A percentile compares a stretch with the other conserved stretches of the same genome.
These are phyloP conservation scores for Todus mexicanus DNA, from an alignment of 2,797 vertebrate species.

Conservation along the genomic window DNA sequence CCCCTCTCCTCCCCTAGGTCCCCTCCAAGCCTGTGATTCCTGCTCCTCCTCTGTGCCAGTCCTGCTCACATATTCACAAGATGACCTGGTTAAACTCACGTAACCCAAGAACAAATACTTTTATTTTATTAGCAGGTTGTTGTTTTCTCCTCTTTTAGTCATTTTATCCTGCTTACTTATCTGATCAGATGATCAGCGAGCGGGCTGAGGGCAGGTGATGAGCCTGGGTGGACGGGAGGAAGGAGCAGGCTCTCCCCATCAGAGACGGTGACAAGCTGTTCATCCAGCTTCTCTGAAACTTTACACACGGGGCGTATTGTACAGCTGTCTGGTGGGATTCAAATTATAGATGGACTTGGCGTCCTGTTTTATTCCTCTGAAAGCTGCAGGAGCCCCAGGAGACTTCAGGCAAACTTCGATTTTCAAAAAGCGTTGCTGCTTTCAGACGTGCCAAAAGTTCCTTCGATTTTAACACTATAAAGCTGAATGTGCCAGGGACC, in stretches of 20 bases:
- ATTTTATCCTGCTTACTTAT: background rate
- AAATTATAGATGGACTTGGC: background rate
- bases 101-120: background rate
- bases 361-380: background rate
- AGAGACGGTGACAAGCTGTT: background rate
- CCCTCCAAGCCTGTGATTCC: background rate
- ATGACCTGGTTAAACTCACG: background rate
- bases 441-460: background rate
- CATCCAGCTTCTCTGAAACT: conserved; percentile 11
- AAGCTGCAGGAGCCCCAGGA: background rate
- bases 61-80: background rate
- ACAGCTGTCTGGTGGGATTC: background rate
- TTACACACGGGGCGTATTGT: background rate
- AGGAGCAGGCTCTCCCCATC: background rate
- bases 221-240: background rate
- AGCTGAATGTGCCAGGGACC: background rate
- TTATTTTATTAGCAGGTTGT: background rate
- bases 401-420: background rate
- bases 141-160: background rate
- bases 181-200: background rate
- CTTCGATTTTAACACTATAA: background rate
- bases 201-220: background rate
- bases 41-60: background rate
- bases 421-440: background rate
- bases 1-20: background rate